Base-by-base conservation (phyloP, 2,797 vertebrate genomes). In the Myripristis murdjan region DNA sequence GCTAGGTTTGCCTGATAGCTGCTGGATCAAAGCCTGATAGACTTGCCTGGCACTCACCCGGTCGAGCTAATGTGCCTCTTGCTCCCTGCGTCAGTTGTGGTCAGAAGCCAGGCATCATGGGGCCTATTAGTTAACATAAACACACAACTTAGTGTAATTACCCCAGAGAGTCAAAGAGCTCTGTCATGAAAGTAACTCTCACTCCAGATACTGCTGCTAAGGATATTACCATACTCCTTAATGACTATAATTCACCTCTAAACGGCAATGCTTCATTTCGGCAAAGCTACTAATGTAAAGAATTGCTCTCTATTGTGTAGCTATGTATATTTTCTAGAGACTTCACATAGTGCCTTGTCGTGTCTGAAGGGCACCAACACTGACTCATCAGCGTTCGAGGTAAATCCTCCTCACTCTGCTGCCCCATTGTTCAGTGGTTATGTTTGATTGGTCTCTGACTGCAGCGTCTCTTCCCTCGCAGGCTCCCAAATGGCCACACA, bases 61-160 rank as follows among this genome's bases (percentile, higher is more conserved):
- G 58, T 39, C 2, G 15, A 71, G 64, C 73, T 79, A 76, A 75
- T 60, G 62, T 69, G 51, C 56, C 52, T 26, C 23, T 22, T 55
- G 59, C 51, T 67, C 37, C 2, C 44, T 37, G 64, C 77, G 23
- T 61, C 49, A 39, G 67, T 84, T 85, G 72, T 67, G 83, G 81
- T 85, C 70, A 70, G 71, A 83, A 63, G 43, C 70, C 33, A 78
- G 87, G 86, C 81, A 85, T 87, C 90, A 90, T 22, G 79, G 87
- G 91, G 70, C 88, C 84, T 88, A 86, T 94, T 92, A 91, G 86
- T 81, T 75, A 87, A 86, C 77, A 87, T 91, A 94, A 94, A 94
- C 92, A 94, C 79, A 86, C 83, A 91, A 87, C 82, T 91, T 90
- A 88, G 79, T 48, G 39, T 91, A 92, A 93, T 92, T 83, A 89